phyloP scores from a whole-genome alignment of 2,888 invertebrate genomes.

The Ormyrus thymus region DNA sequence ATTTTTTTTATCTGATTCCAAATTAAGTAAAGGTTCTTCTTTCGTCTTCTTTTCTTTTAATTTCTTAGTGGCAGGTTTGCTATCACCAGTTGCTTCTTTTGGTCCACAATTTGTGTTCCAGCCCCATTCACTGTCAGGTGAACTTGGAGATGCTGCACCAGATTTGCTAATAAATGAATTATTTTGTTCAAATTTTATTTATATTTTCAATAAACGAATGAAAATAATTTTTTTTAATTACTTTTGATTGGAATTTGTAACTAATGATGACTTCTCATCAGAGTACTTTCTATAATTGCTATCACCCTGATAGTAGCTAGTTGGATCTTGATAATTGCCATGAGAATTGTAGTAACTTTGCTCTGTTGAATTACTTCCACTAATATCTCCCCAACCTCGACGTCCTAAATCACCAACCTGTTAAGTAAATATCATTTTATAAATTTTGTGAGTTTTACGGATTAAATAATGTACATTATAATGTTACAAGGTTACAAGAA shows the following conservation, averaged over 20 bases:
- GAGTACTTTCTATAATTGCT: constrained; percentile 62
- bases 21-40: constrained; percentile 67
- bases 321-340: constrained; percentile 69
- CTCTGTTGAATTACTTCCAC: constrained; percentile 77
- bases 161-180: constrained; percentile 56
- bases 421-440: constrained; percentile 23
- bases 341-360: constrained; percentile 67
- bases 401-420: constrained; percentile 83
- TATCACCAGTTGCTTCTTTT: constrained; percentile 59
- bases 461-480: neutral
- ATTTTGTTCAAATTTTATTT: constrained; percentile 32
- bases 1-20: constrained; percentile 64
- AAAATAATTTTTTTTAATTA: constrained; percentile 54
- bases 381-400: constrained; percentile 81
- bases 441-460: neutral
- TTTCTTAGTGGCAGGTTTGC: constrained; percentile 58
- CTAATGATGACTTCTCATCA: constrained; percentile 70
- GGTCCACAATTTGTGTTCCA: constrained; percentile 64
- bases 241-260: constrained; percentile 66
- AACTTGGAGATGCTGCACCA: constrained; percentile 60
- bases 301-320: constrained; percentile 66
- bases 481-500: neutral
- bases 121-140: constrained; percentile 66
- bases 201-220: constrained; percentile 12
- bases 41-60: constrained; percentile 62